A percentile compares a stretch with the other conserved stretches of the same genome.
Conservation (phyloP, 1,140 invertebrate species). For the Trinorchestia longiramus region DNA sequence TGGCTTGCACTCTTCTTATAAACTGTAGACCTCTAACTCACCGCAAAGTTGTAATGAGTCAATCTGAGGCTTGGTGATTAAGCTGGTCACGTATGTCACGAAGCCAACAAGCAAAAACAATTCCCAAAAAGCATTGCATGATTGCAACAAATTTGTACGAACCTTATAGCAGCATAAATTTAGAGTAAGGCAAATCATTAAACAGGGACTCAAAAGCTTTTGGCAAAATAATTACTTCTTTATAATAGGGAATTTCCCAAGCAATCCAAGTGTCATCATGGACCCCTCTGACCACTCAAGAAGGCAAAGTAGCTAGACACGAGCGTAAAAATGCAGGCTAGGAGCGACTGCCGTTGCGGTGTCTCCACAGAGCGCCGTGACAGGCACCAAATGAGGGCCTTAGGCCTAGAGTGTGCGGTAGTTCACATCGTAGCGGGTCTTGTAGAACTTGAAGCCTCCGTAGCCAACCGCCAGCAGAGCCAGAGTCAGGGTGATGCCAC, state of each 20-base stretch:
- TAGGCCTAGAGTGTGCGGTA: conserved; percentile 14
- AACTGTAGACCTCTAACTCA: not conserved
- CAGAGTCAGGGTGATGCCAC: conserved; percentile 44
- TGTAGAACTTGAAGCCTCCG: conserved; percentile 46
- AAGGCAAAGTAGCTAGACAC: not conserved
- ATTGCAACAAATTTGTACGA: not conserved
- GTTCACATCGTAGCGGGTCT: conserved; percentile 39
- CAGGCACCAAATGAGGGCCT: not conserved
- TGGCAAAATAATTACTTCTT: not conserved
- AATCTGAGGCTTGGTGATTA: not conserved
- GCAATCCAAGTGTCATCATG: not conserved
- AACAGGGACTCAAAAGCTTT: not conserved
- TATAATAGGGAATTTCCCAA: not conserved
- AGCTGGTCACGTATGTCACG: not conserved
- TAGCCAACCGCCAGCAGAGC: conserved; percentile 22
- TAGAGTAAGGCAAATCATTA: not conserved
- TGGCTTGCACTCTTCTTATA: not conserved
- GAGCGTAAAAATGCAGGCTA: not conserved
- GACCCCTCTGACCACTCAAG: not conserved
- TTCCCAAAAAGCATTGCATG: not conserved
- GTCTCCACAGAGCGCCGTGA: not conserved
- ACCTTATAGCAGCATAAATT: not conserved
- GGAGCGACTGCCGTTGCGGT: too few species aligned
- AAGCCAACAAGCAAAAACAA: not conserved
- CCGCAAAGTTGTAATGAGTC: not conserved